Evolutionary conservation across 2,797 vertebrate species (phyloP).

Genomic region (Okamejei kenojei): DNA sequence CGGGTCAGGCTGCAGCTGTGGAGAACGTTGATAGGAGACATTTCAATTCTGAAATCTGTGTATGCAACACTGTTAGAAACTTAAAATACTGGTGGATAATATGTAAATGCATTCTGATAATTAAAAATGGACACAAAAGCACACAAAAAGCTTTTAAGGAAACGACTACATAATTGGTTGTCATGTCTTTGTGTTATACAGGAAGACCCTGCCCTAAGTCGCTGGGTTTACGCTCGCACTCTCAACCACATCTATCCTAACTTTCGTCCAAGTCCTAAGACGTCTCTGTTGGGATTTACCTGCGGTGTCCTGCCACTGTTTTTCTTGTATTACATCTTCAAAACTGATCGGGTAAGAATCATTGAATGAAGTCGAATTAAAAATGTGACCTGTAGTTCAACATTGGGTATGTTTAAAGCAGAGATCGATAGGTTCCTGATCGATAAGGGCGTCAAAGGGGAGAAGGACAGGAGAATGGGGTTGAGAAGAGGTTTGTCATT

Average conservation of each 20-base stretch:
- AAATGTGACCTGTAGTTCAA: not conserved
- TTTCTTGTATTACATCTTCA: conserved; percentile 60
- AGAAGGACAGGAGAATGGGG: too few relatives aligned
- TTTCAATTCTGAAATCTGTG: too few relatives aligned
- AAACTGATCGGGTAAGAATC: conserved; percentile 67
- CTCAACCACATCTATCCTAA: conserved; percentile 58
- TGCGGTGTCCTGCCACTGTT: conserved; percentile 64
- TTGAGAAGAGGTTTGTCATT: too few relatives aligned
- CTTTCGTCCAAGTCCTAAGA: conserved; percentile 69
- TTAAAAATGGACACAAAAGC: too few relatives aligned
- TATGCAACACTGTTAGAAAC: not conserved
- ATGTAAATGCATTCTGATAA: not conserved
- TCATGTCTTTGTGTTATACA: conserved; percentile 47
- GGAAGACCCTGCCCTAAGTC: conserved; percentile 77
- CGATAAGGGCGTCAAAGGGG: too few relatives aligned
- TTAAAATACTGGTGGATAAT: not conserved
- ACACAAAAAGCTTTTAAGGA: too few relatives aligned
- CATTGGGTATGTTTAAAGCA: not conserved
- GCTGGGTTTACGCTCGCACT: conserved; percentile 69
- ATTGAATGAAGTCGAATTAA: not conserved
- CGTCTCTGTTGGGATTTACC: conserved; percentile 63
- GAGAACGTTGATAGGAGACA: too few relatives aligned
- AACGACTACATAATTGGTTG: not conserved
- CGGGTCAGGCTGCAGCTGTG: too few relatives aligned
- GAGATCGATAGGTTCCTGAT: too few relatives aligned